Conservation (phyloP, 2,797 vertebrate species). For the Neolamprologus multifasciatus region DNA sequence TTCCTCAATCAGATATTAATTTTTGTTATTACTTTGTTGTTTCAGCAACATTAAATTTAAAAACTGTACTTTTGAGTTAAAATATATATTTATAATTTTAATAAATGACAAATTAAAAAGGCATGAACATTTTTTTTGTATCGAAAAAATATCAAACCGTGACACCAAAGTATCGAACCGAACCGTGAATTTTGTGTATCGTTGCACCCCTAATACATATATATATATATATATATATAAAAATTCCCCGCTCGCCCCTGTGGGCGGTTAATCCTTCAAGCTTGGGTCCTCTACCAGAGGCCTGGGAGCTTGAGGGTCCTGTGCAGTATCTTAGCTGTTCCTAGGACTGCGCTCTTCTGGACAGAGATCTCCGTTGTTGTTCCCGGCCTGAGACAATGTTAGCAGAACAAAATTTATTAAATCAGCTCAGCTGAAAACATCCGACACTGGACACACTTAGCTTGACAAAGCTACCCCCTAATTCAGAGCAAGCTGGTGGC, state of each 20-base stretch:
- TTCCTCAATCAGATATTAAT: too few relatives aligned
- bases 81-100: too few relatives aligned
- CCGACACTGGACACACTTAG: not conserved
- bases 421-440: not conserved
- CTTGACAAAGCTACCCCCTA: not conserved
- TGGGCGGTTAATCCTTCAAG: fast-evolving
- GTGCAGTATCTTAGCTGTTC: not conserved
- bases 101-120: too few relatives aligned
- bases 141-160: fast-evolving
- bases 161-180: fast-evolving
- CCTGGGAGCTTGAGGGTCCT: not conserved
- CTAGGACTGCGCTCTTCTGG: not conserved
- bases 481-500: not conserved
- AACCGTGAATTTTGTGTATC: too few relatives aligned
- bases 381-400: not conserved
- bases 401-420: not conserved
- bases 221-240: fast-evolving
- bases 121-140: too few relatives aligned
- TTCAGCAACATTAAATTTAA: too few relatives aligned
- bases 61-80: too few relatives aligned
- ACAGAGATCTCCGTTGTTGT: not conserved
- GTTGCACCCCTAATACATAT: too few relatives aligned
- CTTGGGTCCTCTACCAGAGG: fast-evolving
- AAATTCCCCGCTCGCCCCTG: fast-evolving
- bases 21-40: too few relatives aligned